Conservation (phyloP, 2,113 vertebrate genomes). For the Platycercus adscitus region DNA sequence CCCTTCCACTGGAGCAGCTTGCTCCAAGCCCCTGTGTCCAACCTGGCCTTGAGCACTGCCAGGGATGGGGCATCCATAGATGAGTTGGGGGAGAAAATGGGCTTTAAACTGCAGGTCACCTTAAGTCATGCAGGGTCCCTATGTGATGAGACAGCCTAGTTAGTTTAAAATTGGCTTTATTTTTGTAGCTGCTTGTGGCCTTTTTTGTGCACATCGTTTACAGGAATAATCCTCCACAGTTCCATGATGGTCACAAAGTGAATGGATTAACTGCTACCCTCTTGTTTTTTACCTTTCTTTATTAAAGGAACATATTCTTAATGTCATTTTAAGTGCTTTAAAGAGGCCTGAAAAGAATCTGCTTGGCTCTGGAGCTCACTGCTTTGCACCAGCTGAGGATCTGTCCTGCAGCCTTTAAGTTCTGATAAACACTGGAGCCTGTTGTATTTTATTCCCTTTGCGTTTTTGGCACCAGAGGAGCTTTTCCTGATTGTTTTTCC, state of each 20-base stretch:
- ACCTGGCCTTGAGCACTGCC: neutral
- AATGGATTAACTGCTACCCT: neutral
- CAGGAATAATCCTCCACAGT: neutral
- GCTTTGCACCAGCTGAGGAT: neutral
- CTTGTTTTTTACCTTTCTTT: neutral
- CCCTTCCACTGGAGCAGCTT: neutral
- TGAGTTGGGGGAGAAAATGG: neutral
- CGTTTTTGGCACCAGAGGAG: constrained; percentile 7
- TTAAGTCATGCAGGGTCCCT: neutral
- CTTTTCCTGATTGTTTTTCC: constrained; percentile 40
- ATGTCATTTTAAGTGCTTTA: neutral
- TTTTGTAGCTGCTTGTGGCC: neutral
- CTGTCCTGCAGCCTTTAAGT: neutral
- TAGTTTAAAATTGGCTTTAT: neutral
- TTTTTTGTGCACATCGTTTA: neutral
- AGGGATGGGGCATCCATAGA: neutral
- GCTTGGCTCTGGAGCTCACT: neutral
- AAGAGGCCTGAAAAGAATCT: neutral
- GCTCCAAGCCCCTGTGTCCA: neutral
- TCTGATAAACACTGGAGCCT: neutral
- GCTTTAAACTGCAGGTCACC: neutral
- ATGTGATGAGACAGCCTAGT: neutral
- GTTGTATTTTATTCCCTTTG: constrained; percentile 7
- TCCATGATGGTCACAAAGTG: neutral
- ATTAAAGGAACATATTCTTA: neutral